phyloP scores from a whole-genome alignment of 2,797 vertebrate genomes.

The Alauda arvensis region DNA sequence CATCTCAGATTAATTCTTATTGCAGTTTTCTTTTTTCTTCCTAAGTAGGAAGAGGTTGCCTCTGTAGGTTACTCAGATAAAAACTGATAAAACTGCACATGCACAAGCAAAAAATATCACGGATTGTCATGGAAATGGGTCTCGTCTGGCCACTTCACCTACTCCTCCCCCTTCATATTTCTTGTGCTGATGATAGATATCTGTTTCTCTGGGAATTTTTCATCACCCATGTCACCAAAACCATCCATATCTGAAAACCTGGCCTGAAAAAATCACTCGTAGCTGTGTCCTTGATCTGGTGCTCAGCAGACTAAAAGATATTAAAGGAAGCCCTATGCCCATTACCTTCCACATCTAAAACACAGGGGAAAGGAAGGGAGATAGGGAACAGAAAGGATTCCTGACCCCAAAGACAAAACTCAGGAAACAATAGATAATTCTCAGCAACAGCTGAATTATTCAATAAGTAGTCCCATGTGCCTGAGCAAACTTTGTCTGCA shows the following conservation, averaged over 20 bases:
- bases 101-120: background rate
- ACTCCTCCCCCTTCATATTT: background rate
- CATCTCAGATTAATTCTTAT: background rate
- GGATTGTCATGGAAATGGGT: background rate
- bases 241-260: background rate
- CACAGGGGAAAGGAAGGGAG: rapidly evolving
- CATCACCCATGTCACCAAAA: background rate
- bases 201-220: background rate
- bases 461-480: background rate
- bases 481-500: background rate
- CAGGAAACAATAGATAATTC: background rate
- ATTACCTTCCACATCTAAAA: background rate
- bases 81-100: background rate
- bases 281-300: background rate
- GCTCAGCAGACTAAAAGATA: background rate
- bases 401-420: background rate
- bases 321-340: background rate
- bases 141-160: background rate
- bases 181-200: background rate
- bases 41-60: background rate
- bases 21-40: background rate
- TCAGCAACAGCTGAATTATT: background rate
- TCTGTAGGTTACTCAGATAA: background rate
- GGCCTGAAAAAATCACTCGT: background rate
- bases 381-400: background rate